Conservation (phyloP, 2,797 vertebrate genomes). For the Balearica regulorum region DNA sequence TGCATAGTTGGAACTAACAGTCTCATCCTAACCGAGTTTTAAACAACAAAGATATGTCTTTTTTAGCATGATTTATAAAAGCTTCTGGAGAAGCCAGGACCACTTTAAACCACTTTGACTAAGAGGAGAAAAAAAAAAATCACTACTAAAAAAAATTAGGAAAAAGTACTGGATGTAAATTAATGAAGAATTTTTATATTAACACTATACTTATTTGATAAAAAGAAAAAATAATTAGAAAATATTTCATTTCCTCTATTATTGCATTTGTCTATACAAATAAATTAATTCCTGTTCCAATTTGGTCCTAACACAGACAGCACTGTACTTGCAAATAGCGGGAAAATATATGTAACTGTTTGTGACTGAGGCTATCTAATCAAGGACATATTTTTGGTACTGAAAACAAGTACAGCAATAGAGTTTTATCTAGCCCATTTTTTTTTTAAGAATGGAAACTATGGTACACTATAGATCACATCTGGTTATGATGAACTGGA, state of each 20-base stretch:
- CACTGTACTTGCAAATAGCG: neutral
- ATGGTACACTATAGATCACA: neutral
- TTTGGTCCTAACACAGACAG: neutral
- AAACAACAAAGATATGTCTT: slow-evolving; percentile 26
- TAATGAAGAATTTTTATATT: neutral
- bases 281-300: neutral
- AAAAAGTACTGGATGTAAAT: neutral
- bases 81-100: neutral
- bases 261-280: neutral
- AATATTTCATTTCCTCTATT: neutral
- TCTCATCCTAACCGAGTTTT: neutral
- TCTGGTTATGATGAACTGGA: neutral
- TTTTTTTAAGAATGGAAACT: neutral
- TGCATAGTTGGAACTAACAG: neutral
- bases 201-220: neutral
- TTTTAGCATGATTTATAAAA: slow-evolving; percentile 25
- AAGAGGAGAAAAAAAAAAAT: neutral
- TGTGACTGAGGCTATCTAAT: neutral
- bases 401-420: neutral
- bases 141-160: neutral
- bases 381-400: neutral
- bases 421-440: neutral
- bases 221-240: neutral
- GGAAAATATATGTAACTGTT: neutral
- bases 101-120: neutral